Evolutionary conservation across 1,140 invertebrate species (phyloP), one percentile per base, ranked within the genome.

Genomic region (Macrobrachium nipponense): DNA sequence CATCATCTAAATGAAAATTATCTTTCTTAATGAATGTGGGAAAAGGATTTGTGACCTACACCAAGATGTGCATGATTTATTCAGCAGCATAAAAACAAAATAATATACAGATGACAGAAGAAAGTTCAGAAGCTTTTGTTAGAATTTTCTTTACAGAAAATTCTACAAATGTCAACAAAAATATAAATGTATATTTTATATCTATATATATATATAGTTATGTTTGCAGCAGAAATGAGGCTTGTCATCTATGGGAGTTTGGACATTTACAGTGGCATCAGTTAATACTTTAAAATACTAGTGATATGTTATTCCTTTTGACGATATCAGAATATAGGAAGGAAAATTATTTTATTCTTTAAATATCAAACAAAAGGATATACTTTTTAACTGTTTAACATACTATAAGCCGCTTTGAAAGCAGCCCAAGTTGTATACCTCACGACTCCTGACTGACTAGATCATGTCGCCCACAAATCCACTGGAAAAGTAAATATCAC

Each of bases 361-460:
- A 43, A 36, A 27, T 36, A 79, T 23, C 17, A 36, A 8, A 18
- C 17, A 12, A 10, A 64, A 79, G 23, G 61, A 20, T 62, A 23
- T 43, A 15, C 5, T 23, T 23, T 36, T 62, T 36, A 36, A 36
- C 27, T 36, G 27, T 36, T 36, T 36, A 36, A 36, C 27, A 36
- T 36, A 36, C 27, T 36, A 4, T 36, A 36, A 36, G 61, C 77
- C 59, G 60, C 59, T 62, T 36, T 60, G 17, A 78, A 20, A 59
- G 58, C 23, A 18, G 61, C 61, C 58, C 20, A 36, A 18, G 23
- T 17, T 15, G 43, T 58, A 27, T 64, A 18, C 60, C 64, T 78
- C n/a, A 79, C 60, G 36, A 79, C 77, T 79, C 77, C 77, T 79
- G 77, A 64, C 77, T 79, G 80, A 81, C 64, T 70, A 81, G 66